phyloP scores from a whole-genome alignment of 2,113 vertebrate species.

The Carettochelys insculpta region DNA sequence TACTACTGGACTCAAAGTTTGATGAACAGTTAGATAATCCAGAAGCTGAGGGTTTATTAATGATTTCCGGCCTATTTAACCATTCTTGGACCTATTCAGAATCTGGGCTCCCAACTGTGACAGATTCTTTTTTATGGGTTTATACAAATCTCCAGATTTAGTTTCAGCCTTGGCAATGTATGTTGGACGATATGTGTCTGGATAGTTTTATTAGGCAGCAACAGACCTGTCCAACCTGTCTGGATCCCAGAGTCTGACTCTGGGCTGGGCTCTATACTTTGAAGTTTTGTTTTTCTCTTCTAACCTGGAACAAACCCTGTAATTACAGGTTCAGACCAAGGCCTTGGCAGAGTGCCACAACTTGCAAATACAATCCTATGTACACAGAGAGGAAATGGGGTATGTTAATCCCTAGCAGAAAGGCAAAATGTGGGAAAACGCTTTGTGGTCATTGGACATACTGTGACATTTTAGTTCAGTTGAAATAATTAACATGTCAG shows the following conservation, averaged over 20 bases:
- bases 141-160: neutral
- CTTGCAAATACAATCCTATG: neutral
- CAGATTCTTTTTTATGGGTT: neutral
- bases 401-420: neutral
- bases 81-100: neutral
- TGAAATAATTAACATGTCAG: neutral
- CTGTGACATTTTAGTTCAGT: neutral
- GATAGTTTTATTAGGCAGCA: neutral
- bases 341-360: neutral
- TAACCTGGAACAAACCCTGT: slow-evolving; percentile 3
- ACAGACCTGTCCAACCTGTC: neutral
- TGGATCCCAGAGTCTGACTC: neutral
- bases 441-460: neutral
- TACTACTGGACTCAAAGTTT: no score
- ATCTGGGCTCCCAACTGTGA: rapidly evolving
- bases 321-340: neutral
- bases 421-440: neutral
- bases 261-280: neutral
- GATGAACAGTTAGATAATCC: no score
- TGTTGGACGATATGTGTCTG: neutral
- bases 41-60: neutral
- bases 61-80: neutral
- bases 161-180: neutral
- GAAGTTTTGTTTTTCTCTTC: neutral
- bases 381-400: neutral